Percentiles rank a stretch among this genome's conserved stretches.
phyloP scores from a whole-genome alignment of 1,140 invertebrate species.

The Tetraneura akinire region DNA sequence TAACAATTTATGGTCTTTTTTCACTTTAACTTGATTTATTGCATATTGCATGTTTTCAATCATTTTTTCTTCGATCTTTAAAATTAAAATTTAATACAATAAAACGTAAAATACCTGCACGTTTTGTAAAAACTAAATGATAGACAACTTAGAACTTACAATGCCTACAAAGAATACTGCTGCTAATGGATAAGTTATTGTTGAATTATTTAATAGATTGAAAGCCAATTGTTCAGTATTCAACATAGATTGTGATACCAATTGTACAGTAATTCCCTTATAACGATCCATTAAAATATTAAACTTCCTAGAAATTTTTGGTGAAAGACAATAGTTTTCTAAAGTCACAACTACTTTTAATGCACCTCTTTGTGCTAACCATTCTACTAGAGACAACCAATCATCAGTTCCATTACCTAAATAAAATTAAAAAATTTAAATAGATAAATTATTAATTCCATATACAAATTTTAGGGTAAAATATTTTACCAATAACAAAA shows the following conservation, averaged over 20 bases:
- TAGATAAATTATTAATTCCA: neutral
- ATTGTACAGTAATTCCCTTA: constrained; percentile 10
- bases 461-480: neutral
- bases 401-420: neutral
- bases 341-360: constrained; percentile 19
- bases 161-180: constrained; percentile 35
- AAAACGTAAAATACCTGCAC: too few relatives aligned
- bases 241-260: constrained; percentile 8
- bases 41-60: constrained; percentile 22
- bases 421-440: neutral
- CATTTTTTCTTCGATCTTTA: neutral
- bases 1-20: neutral
- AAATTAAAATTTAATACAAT: neutral
- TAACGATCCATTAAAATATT: constrained; percentile 38
- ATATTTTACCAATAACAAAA: constrained; percentile 5
- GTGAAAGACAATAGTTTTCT: constrained; percentile 5
- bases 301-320: constrained; percentile 15
- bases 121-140: too few relatives aligned
- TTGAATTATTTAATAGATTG: constrained; percentile 1
- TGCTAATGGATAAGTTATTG: neutral
- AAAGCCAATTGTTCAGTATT: constrained; percentile 11
- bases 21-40: neutral
- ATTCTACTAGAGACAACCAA: constrained; percentile 49
- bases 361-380: constrained; percentile 44
- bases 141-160: neutral